Evolutionary conservation across 2,113 vertebrate species (phyloP), one percentile per base, ranked within the genome.

Genomic region (Aythya baeri): DNA sequence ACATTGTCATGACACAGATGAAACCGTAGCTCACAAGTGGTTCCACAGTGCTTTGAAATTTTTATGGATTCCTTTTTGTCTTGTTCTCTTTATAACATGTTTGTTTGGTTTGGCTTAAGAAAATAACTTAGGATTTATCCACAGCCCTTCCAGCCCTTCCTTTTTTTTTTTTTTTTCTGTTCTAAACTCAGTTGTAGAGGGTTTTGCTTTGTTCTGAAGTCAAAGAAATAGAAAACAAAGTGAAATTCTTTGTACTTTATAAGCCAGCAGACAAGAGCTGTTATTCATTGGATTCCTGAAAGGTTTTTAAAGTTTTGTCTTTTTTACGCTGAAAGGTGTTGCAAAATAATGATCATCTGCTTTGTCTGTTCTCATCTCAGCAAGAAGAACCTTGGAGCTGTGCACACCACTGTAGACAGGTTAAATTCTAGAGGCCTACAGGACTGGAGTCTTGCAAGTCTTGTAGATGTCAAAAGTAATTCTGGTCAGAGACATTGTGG

Each of bases 381-480:
- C 23, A 92, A 82, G 38, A 88, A 59, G 31, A 86, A 85, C 55
- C 54, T 57, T 31, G 7, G 14, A 61, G 12, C 63, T 71, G 34
- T 43, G 34, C 41, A 87, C 85, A 57, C 27, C 57, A 6, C 23
- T 74, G 66, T 58, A 85, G 54, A 25, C n/a, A 85, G 36, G 54
- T 79, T 95, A 55, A 82, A 73, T 89, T 83, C 72, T 72, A 17
- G 15, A 88, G 38, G 46, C 52, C 75, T 83, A n/a, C 44, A 72
- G 75, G 38, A 34, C 54, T 57, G 65, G 6, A 23, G 26, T 32
- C 62, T 87, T 79, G 44, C 27, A 73, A 77, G 27, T 87, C 32
- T 31, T 67, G 6, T 55, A 63, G 78, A 58, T 87, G 83, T 92
- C 92, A 92, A 72, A 92, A 87, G 58, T 67, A 83, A 95, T 95